These are phyloP conservation scores for Rapana venosa DNA, from an alignment of 2,888 invertebrate genomes.

Conservation along the genomic window DNA sequence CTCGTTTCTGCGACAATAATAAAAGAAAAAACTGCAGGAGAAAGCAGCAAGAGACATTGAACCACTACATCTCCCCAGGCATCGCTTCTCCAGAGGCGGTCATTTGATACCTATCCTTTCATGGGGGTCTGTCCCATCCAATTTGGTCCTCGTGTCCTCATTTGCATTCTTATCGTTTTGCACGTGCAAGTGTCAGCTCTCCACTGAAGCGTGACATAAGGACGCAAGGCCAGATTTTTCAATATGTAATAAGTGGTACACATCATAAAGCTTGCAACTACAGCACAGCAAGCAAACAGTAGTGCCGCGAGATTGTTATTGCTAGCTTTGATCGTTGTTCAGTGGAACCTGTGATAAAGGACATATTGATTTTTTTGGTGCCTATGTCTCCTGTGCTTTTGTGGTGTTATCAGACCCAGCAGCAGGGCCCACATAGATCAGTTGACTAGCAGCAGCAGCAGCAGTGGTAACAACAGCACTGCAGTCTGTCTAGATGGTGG, in stretches of 20 bases:
- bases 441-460: background rate
- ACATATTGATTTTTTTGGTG: constrained; percentile 40
- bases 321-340: constrained; percentile 39
- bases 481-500: background rate
- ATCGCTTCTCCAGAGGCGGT: background rate
- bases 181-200: constrained; percentile 21
- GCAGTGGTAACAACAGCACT: background rate
- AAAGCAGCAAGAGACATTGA: background rate
- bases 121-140: background rate
- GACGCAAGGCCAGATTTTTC: background rate
- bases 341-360: constrained; percentile 30
- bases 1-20: background rate
- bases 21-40: background rate
- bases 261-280: background rate
- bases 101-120: constrained; percentile 20
- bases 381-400: constrained; percentile 31
- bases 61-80: background rate
- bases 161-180: constrained; percentile 31
- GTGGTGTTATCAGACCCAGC: constrained; percentile 41
- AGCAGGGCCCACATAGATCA: constrained; percentile 41
- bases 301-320: constrained; percentile 8
- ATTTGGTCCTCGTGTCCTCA: constrained; percentile 17
- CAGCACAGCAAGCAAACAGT: background rate
- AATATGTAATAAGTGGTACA: constrained; percentile 38
- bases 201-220: background rate